phyloP scores from a whole-genome alignment of 1,140 invertebrate genomes.

The Philotrypesis tridentata region DNA sequence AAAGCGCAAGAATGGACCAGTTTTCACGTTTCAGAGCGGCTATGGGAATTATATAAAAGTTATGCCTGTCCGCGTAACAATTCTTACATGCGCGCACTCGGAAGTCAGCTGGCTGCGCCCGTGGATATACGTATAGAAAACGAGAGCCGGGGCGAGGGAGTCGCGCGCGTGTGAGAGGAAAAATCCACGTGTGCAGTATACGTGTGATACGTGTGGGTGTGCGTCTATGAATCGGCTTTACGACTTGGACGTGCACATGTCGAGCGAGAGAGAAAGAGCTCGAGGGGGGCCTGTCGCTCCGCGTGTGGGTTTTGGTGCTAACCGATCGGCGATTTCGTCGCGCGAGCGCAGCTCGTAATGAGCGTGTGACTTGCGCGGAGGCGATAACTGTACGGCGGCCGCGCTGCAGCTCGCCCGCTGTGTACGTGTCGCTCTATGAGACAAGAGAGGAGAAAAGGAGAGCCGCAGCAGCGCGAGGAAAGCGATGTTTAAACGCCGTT shows the following conservation, averaged over 20 bases:
- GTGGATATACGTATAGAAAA: slow-evolving; percentile 42
- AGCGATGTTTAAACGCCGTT: not conserved
- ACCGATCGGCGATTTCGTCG: not conserved
- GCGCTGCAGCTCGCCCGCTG: too few relatives aligned
- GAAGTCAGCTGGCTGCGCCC: slow-evolving; percentile 57
- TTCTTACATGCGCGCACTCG: slow-evolving; percentile 61
- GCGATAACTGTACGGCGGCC: too few relatives aligned
- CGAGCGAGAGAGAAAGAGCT: too few relatives aligned
- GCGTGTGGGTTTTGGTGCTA: not conserved
- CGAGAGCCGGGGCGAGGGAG: not conserved
- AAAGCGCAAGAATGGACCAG: slow-evolving; percentile 53
- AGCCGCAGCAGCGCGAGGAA: too few relatives aligned
- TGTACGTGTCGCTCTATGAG: not conserved
- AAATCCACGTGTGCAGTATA: too few relatives aligned
- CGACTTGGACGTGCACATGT: too few relatives aligned
- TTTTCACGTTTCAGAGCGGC: slow-evolving; percentile 50
- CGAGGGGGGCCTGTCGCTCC: not conserved
- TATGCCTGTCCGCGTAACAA: slow-evolving; percentile 61
- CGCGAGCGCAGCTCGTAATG: not conserved
- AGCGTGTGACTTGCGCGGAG: too few relatives aligned
- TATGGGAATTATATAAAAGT: slow-evolving; percentile 62
- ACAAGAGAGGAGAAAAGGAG: not conserved
- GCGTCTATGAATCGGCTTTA: too few relatives aligned
- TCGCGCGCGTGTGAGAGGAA: not conserved
- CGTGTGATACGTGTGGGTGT: too few relatives aligned